These are phyloP conservation scores for Sarcophilus harrisii DNA, from an alignment of 2,797 vertebrate genomes.

Conservation along the genomic window DNA sequence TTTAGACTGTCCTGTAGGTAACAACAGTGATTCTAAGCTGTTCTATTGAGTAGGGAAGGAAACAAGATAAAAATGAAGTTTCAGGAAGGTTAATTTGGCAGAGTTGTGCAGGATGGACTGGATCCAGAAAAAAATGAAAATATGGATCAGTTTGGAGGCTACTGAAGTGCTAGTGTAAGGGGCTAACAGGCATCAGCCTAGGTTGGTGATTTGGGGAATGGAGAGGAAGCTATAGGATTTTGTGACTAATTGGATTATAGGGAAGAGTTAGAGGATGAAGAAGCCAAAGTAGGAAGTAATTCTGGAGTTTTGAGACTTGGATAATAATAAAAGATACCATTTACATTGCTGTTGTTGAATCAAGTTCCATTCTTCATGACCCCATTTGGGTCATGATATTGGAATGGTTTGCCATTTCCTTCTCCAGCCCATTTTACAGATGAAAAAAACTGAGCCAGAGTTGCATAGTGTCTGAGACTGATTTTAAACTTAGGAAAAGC, in stretches of 20 bases:
- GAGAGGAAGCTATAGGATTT: not conserved
- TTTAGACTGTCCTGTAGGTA: not conserved
- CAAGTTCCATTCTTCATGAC: not conserved
- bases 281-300: not conserved
- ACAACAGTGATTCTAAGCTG: not conserved
- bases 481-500: not conserved
- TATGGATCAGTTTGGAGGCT: not conserved
- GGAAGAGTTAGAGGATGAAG: not conserved
- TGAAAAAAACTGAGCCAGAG: not conserved
- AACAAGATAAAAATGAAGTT: not conserved
- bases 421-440: not conserved
- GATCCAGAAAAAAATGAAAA: not conserved
- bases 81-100: not conserved
- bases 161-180: not conserved
- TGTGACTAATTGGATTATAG: not conserved
- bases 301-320: not conserved
- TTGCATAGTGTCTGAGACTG: not conserved
- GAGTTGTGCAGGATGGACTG: not conserved
- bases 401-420: not conserved
- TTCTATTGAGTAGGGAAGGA: not conserved
- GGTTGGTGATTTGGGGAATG: not conserved
- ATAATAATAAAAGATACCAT: not conserved
- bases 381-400: not conserved
- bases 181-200: not conserved
- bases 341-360: not conserved